Evolutionary conservation across 30 jellyfish, hydroid and myxozoan species (phyloP), one percentile per base, ranked within the genome.

Genomic region (Pseudorhiza aurosa): DNA sequence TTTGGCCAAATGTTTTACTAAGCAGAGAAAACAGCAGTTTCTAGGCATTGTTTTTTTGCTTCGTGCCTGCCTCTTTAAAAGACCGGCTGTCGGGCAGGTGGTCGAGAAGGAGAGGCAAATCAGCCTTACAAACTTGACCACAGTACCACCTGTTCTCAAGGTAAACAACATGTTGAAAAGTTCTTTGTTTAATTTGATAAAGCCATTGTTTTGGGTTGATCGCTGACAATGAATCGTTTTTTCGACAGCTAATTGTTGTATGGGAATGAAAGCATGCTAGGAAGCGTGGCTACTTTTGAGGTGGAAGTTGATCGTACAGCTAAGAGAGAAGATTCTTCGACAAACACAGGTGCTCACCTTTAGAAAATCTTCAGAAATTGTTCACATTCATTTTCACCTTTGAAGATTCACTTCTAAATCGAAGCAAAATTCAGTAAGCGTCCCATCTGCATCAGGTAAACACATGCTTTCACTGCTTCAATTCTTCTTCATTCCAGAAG

Each of bases 171-270:
- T 64, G 81, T 44, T 50, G 79, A 62, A 59, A 62, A 60, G 89
- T 55, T 65, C 81, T 77, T 77, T 77, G 89, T 77, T 77, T 65
- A 32, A 58, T 47, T 60, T 77, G 89, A 77, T 77, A 77, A 62
- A 46, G 50, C 89, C 79, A 77, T 77, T 77, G 89, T 77, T 60
- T 44, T 44, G 58, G 18, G 81, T 58, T 77, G 89, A 77, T 62
- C 89, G 81, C 89, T 77, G 49, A 77, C 89, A 77, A 77, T 77
- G 89, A 77, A 59, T 60, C 89, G 79, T 33, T 62, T 64, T 62
- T 46, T 60, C 56, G 81, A 58, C 78, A 50, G 79, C 75, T 59
- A 64, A 77, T 77, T 77, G 89, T 77, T 64, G 67, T 64, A 39
- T 35, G 58, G 78, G 82, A 62, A 39, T 47, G 89, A 77, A 77